Base-by-base conservation (phyloP, 1,140 invertebrate species). In the Cotesia typhae region DNA sequence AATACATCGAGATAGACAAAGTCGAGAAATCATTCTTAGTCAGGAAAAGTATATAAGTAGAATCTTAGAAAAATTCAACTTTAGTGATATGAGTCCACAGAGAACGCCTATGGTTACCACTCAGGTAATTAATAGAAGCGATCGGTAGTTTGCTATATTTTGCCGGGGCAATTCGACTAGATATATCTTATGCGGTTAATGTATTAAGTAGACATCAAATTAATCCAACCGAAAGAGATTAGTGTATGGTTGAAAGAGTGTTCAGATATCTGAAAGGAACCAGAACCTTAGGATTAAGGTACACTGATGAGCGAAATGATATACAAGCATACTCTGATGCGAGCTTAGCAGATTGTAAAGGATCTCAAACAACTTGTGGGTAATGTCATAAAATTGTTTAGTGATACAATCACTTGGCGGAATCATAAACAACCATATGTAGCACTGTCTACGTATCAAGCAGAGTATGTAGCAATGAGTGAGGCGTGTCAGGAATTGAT, bases 131-230 rank as follows among this genome's bases (percentile, higher is more conserved):
- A 74, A 69, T 38, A 61, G 47, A 84, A 35, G 51, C 81, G 9
- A 76, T 85, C 17, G 83, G 83, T 14, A 67, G 75, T 47, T 72
- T 87, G 17, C 28, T 83, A 41, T 84, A 83, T 78, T 57, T 83
- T 4, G 66, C 78, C 4, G 57, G 77, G 37, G 76, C 72, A 6
- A 81, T 80, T 9, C 67, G 82, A 47, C 81, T 80, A 38, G 84
- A 87, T 71, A 81, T 85, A n/a, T 64, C 76, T 0, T 84, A 77
- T 75, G 70, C 83, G 9, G 82, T 85, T 0, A 78, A 74, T 65
- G 59, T 76, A 9, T 55, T 82, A 36, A 79, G 79, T 55, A 74
- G 78, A 69, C 82, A 80, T 70, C 72, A 73, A 51, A 55, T 72
- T 14, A 70, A 74, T 38, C 73, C 74, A 17, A 64, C 47, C 17